Conservation (phyloP, 2,888 invertebrate species). For the Gisinianus flammeolus region DNA sequence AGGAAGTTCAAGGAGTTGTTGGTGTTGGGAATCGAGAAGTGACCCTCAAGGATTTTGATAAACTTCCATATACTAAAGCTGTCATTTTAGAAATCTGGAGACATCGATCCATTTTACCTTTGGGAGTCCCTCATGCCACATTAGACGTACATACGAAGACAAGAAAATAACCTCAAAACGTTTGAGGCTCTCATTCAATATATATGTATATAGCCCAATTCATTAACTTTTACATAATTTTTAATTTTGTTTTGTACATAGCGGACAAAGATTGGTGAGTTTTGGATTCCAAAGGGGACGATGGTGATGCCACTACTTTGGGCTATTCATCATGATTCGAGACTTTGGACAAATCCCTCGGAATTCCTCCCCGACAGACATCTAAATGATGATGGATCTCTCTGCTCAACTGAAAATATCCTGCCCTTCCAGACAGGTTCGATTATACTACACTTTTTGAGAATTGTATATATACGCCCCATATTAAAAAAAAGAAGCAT, state of each 20-base stretch:
- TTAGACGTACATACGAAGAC: constrained; percentile 62
- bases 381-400: constrained; percentile 69
- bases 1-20: constrained; percentile 65
- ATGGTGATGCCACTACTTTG: constrained; percentile 86
- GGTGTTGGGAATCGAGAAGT: constrained; percentile 57
- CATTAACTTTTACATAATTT: neutral
- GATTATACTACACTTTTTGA: constrained; percentile 50
- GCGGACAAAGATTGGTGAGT: constrained; percentile 81
- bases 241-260: constrained; percentile 63
- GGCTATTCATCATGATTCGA: constrained; percentile 89
- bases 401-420: constrained; percentile 50
- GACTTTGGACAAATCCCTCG: constrained; percentile 84
- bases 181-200: neutral
- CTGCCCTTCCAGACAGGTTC: constrained; percentile 77
- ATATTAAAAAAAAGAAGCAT: no score
- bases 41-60: constrained; percentile 66
- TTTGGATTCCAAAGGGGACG: constrained; percentile 79
- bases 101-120: constrained; percentile 77
- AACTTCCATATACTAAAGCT: constrained; percentile 72
- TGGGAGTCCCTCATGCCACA: constrained; percentile 85
- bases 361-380: constrained; percentile 83
- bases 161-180: no score
- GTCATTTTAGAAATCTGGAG: constrained; percentile 79
- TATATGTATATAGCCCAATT: neutral
- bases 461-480: no score